Conservation (phyloP, 2,888 invertebrate genomes). For the Drosophila ochracea region DNA sequence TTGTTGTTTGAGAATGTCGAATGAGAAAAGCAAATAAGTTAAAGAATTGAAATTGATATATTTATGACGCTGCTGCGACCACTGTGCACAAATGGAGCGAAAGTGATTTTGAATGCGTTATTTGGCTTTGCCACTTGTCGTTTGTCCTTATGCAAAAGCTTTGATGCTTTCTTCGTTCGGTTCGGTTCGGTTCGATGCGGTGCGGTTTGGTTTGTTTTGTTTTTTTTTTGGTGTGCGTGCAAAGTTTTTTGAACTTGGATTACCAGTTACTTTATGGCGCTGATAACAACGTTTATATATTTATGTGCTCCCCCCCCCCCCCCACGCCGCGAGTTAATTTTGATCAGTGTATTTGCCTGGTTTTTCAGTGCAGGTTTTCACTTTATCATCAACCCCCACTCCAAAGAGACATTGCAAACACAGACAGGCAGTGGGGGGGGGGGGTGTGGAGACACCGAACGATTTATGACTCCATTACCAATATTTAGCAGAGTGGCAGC, state of each 20-base stretch:
- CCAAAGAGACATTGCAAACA: slow-evolving; percentile 2
- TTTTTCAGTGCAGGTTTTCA: slow-evolving; percentile 41
- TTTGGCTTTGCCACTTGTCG: slow-evolving; percentile 48
- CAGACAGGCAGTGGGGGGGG: background rate
- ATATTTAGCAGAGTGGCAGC: slow-evolving; percentile 55
- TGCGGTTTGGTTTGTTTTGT: background rate
- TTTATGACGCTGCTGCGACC: slow-evolving; percentile 10
- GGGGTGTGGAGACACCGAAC: slow-evolving; percentile 25
- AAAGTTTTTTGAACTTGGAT: slow-evolving; percentile 67
- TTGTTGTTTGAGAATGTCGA: background rate
- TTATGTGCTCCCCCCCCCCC: background rate
- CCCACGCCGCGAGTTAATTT: background rate
- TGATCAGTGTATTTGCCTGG: slow-evolving; percentile 26
- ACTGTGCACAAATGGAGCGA: slow-evolving; percentile 51
- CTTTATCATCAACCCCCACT: slow-evolving; percentile 30
- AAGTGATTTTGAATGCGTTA: slow-evolving; percentile 61
- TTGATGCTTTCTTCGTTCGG: slow-evolving; percentile 47
- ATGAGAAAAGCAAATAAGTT: background rate
- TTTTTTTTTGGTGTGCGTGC: slow-evolving; percentile 42
- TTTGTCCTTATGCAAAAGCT: slow-evolving; percentile 61
- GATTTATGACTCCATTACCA: slow-evolving; percentile 67
- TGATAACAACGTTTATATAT: slow-evolving; percentile 39
- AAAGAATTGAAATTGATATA: background rate
- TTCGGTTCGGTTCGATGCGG: background rate
- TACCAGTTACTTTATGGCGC: slow-evolving; percentile 71